A percentile compares a stretch with the other conserved stretches of the same genome.
phyloP scores from a whole-genome alignment of 2,797 vertebrate genomes.

The Myotis daubentonii region DNA sequence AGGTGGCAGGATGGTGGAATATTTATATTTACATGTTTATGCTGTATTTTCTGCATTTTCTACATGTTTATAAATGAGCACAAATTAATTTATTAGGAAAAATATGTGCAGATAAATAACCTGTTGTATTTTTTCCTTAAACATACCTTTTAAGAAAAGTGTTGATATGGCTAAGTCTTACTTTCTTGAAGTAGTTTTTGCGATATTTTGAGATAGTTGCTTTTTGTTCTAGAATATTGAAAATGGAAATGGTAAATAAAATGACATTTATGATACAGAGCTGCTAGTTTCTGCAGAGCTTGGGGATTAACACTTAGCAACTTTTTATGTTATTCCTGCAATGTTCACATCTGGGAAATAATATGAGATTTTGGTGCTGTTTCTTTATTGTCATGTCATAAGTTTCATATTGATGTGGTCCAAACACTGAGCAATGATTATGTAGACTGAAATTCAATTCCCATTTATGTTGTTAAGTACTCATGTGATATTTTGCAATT shows the following conservation, averaged over 20 bases:
- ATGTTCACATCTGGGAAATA: conserved; percentile 3
- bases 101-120: neutral
- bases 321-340: neutral
- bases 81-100: conserved; percentile 3
- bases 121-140: neutral
- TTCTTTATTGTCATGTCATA: conserved; percentile 1
- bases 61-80: neutral
- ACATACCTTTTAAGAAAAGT: neutral
- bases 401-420: neutral
- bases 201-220: neutral
- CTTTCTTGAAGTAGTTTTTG: neutral
- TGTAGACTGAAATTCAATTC: neutral
- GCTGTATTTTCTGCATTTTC: neutral
- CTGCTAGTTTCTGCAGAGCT: neutral
- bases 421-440: neutral
- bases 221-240: neutral
- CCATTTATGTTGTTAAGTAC: neutral
- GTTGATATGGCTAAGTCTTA: neutral
- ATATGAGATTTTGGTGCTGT: neutral
- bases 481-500: neutral
- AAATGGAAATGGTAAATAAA: conserved; percentile 36
- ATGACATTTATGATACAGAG: neutral
- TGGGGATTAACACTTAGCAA: neutral
- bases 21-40: conserved; percentile 4
- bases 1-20: neutral